Percentiles rank a stretch among this genome's conserved stretches.
These are phyloP conservation scores for Ammospiza maritima DNA, from an alignment of 2,797 vertebrate species.

Conservation along the genomic window DNA sequence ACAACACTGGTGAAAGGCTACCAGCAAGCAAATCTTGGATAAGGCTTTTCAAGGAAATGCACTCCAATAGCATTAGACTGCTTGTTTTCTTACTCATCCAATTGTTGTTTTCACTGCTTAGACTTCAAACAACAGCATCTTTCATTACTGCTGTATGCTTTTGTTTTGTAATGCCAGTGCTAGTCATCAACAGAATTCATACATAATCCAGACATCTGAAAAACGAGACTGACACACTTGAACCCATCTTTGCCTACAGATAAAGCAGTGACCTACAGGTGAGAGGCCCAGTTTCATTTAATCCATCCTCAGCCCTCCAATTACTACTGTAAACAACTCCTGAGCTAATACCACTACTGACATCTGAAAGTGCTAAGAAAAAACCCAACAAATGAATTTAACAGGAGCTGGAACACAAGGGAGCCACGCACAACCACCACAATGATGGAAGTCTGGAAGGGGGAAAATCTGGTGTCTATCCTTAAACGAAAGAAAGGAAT, in stretches of 20 bases:
- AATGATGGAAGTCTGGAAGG: fast-evolving
- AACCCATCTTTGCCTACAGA: background rate
- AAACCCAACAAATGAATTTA: background rate
- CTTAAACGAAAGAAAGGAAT: background rate
- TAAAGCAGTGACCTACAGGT: background rate
- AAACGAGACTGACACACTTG: background rate
- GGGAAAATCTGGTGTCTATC: background rate
- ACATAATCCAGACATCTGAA: background rate
- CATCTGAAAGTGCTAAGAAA: background rate
- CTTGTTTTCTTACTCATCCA: constrained; percentile 23
- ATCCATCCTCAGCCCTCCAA: background rate
- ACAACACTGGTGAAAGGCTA: constrained; percentile 42
- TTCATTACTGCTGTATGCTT: background rate
- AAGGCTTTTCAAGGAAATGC: background rate
- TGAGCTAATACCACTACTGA: background rate
- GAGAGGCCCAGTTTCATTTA: background rate
- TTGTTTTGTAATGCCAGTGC: background rate
- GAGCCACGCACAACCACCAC: background rate
- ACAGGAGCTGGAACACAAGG: background rate
- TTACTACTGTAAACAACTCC: background rate
- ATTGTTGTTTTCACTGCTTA: background rate
- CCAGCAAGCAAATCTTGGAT: background rate
- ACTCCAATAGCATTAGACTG: constrained; percentile 7
- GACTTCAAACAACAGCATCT: constrained; percentile 8
- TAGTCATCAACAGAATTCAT: background rate